Evolutionary conservation across 1,140 invertebrate species (phyloP).

Genomic region (Macrobrachium nipponense): DNA sequence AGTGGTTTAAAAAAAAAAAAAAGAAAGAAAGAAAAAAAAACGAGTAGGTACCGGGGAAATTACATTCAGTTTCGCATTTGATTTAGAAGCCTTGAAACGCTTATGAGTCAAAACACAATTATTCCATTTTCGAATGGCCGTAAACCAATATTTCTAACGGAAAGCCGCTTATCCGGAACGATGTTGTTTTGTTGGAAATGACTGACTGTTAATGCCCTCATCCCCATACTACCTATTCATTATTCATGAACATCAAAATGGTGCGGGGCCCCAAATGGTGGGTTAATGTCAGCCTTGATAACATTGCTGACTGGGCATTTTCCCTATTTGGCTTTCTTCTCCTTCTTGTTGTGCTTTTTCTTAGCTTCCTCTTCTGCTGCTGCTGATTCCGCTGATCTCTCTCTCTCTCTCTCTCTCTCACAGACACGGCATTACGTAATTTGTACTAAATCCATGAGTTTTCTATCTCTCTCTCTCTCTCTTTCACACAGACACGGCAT

Average conservation of each 20-base stretch:
- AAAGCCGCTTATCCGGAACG: conserved; percentile 35
- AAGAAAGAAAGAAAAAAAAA: neutral
- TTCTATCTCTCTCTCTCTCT: neutral
- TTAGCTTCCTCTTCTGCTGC: neutral
- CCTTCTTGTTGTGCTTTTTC: neutral
- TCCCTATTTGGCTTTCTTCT: conserved; percentile 1
- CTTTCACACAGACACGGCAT: neutral
- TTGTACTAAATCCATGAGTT: too few relatives aligned
- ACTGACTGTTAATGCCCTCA: conserved; percentile 32
- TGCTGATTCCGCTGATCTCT: neutral
- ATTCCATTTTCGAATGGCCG: conserved; percentile 38
- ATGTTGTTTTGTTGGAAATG: conserved; percentile 46
- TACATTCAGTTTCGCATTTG: conserved; percentile 16
- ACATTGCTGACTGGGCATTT: neutral
- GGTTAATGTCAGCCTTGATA: too few relatives aligned
- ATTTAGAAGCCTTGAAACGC: conserved; percentile 21
- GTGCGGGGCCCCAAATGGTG: neutral
- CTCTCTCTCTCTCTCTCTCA: neutral
- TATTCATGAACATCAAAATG: conserved; percentile 37
- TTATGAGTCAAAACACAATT: conserved; percentile 28
- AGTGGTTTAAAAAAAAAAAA: neutral
- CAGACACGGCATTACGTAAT: neutral
- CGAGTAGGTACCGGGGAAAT: neutral
- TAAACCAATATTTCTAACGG: conserved; percentile 36
- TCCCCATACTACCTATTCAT: conserved; percentile 35